A percentile compares a stretch with the other conserved stretches of the same genome.
These are phyloP conservation scores for Sinotaia quadrata DNA, from an alignment of 2,888 invertebrate genomes.

Conservation along the genomic window DNA sequence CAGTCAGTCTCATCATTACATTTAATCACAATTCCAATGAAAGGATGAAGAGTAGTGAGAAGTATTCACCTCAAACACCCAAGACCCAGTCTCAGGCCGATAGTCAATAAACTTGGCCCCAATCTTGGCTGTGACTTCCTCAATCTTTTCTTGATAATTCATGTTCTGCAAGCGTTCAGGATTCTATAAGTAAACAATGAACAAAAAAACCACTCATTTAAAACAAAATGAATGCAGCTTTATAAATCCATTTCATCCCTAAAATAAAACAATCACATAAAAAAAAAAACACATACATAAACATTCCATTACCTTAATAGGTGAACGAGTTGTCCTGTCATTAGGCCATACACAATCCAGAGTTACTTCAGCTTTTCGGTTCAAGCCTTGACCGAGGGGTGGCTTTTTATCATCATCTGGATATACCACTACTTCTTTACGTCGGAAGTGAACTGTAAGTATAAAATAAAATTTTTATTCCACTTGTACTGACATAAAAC, in stretches of 20 bases:
- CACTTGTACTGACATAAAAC: too few species aligned
- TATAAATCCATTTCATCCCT: too few species aligned
- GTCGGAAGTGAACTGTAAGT: slow-evolving; percentile 87
- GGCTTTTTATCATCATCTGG: slow-evolving; percentile 93
- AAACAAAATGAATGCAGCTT: too few species aligned
- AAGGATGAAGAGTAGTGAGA: background rate
- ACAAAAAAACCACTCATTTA: too few species aligned
- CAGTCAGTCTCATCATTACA: background rate
- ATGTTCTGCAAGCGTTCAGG: slow-evolving; percentile 82
- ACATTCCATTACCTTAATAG: slow-evolving; percentile 78
- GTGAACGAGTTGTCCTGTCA: slow-evolving; percentile 85
- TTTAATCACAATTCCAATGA: background rate
- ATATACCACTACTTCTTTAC: slow-evolving; percentile 95
- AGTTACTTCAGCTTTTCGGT: slow-evolving; percentile 88
- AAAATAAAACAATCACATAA: too few species aligned
- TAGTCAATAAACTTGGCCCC: slow-evolving; percentile 95
- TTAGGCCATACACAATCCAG: slow-evolving; percentile 95
- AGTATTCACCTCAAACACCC: slow-evolving; percentile 88
- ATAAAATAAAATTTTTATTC: background rate
- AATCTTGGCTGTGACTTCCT: slow-evolving; percentile 87
- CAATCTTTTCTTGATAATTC: slow-evolving; percentile 89
- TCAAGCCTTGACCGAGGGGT: slow-evolving; percentile 87
- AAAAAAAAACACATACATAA: too few species aligned
- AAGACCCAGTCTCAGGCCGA: slow-evolving; percentile 94
- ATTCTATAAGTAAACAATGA: too few species aligned